Base-by-base conservation (phyloP, 2,888 invertebrate genomes). In the Myopa testacea region DNA sequence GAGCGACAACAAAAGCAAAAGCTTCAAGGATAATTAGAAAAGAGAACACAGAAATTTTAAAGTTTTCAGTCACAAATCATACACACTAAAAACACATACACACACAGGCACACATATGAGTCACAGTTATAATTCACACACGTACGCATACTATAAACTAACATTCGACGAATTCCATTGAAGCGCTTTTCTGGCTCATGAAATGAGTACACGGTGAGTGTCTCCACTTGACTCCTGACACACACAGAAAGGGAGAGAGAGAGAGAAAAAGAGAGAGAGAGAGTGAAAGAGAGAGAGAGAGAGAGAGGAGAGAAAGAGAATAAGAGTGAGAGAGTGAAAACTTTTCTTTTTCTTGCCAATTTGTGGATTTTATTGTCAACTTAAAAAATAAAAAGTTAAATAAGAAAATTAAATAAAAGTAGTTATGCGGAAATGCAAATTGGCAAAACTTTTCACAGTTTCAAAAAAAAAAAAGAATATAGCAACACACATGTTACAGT, bases 371-470 rank as follows among this genome's bases (percentile, higher is more conserved):
- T 37, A 70, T 55, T 70, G 52, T 26, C 70, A 70, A 70, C 70
- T 19, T 8, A 2, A 45, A 16, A 26, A 26, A 26, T 26, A 19
- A 63, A 63, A 63, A 52, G n/a, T 45, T 14, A n/a, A 14, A 52
- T 7, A 19, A 1, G 19, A 69, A 69, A 69, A 69, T 10, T 16
- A 26, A 52, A 34, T 26, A 45, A 19, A 45, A 5, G 40, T 45
- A 19, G 50, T 69, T 37, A 37, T 37, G 63, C 26, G 45, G 45
- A 45, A 69, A 40, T 69, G 34, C 8, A 69, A 69, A 69, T 52
- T 69, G 69, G 69, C 50, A 50, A 69, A 69, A 69, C 26, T 69
- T 69, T 69, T 26, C 26, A 45, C 69, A 40, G 40, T 52, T 69
- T 69, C 37, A 34, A 26, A 37, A 63, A 14, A 63, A 3, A 45